Base-by-base conservation (phyloP, 2,113 vertebrate genomes). In the Lepus europaeus region DNA sequence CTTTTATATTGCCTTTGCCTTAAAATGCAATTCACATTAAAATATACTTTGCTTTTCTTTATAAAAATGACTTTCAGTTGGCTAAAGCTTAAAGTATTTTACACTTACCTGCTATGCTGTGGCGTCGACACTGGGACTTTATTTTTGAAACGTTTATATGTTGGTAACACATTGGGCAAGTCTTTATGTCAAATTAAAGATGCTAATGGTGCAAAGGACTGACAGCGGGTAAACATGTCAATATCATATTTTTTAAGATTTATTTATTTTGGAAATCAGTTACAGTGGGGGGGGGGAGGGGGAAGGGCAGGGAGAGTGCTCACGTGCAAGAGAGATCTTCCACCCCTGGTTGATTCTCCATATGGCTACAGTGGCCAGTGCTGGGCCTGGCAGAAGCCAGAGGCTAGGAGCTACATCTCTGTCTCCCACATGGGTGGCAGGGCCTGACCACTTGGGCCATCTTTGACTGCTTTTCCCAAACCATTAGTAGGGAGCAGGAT, bases 1-100 rank as follows among this genome's bases (percentile, higher is more conserved):
- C 73, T 77, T 77, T 95, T 95, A 90, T 85, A 96, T 93, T 96
- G 89, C 76, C n/a, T 90, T 89, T 95, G 81, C 84, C 94, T 96
- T 93, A 96, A 81, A 96, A 56, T 76, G 59, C 10, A 94, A n/a
- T 84, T 70, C 51, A 39, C 13, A 79, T 77, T 51, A 88, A 96
- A 94, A 87, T 90, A 70, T 31, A 80, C 66, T 53, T 90, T 72
- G 77, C 39, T 14, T 61, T 81, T 83, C 61, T 92, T 93, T 64
- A 73, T 25, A 14, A 80, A 78, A 82, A 39, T 39, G 79, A 45
- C 20, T 74, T 95, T 95, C 33, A 78, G 25, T 87, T 92, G 73
- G 20, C 80, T 93, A 63, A 86, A 74, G 31, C 61, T 94, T 91
- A 8, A 72, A 49, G 49, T 16, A 9, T 91, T 27, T 69, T 87